A percentile compares a stretch with the other conserved stretches of the same genome.
Evolutionary conservation across 2,113 vertebrate species (phyloP).

Genomic region (Lagopus muta): DNA sequence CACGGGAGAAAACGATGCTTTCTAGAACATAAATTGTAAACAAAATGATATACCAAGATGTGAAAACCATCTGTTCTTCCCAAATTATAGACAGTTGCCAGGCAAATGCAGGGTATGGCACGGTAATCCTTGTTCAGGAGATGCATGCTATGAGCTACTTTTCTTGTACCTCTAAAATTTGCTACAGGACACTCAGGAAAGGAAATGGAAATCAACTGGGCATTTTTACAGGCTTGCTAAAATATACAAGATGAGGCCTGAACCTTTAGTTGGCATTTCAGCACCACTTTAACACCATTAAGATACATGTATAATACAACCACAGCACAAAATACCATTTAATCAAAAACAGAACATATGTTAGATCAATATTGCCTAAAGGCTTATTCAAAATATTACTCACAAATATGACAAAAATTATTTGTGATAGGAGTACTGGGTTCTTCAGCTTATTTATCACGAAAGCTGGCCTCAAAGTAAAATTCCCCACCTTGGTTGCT

Average conservation of each 20-base stretch:
- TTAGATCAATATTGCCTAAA: neutral
- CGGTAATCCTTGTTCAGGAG: neutral
- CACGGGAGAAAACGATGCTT: neutral
- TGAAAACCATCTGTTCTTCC: neutral
- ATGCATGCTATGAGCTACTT: neutral
- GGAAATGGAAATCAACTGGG: neutral
- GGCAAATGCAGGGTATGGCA: neutral
- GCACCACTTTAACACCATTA: neutral
- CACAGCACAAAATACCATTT: neutral
- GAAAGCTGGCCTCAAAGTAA: neutral
- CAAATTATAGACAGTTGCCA: neutral
- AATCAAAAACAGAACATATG: neutral
- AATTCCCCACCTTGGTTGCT: neutral
- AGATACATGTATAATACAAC: neutral
- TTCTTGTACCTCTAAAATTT: neutral
- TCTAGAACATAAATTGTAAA: neutral
- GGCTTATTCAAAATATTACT: neutral
- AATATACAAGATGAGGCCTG: neutral
- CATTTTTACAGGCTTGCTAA: neutral
- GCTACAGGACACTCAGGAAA: neutral
- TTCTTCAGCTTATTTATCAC: neutral
- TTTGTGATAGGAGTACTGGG: neutral
- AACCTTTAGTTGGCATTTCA: neutral
- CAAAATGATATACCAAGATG: neutral
- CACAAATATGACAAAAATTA: neutral